phyloP scores from a whole-genome alignment of 2,888 invertebrate genomes.

The Drosophila histrio region DNA sequence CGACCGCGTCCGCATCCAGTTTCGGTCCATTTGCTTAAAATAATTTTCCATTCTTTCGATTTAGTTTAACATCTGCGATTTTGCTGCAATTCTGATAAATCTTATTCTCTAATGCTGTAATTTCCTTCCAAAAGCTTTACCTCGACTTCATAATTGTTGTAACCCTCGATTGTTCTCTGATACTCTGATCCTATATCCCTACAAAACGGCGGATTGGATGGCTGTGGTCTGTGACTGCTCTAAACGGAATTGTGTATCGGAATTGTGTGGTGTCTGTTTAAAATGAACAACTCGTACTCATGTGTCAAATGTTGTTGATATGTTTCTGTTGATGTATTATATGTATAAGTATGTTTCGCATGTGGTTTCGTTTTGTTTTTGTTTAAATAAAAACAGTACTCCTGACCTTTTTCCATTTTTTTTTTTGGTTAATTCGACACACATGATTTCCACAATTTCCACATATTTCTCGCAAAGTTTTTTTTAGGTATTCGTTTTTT shows the following conservation, averaged over 20 bases:
- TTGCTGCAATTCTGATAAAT: conserved; percentile 30
- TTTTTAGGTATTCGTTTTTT: conserved; percentile 18
- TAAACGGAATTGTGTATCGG: conserved; percentile 24
- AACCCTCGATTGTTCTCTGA: conserved; percentile 18
- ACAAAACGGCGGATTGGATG: conserved; percentile 19
- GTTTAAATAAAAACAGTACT: conserved; percentile 36
- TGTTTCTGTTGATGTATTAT: conserved; percentile 70
- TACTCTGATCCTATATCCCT: conserved; percentile 12
- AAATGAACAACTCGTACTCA: conserved; percentile 50
- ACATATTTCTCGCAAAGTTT: conserved; percentile 10
- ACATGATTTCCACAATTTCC: conserved; percentile 2
- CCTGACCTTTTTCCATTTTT: conserved; percentile 1
- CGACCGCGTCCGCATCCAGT: conserved; percentile 14
- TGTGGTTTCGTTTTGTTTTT: conserved; percentile 31
- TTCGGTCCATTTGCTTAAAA: conserved; percentile 41
- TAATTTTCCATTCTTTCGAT: conserved; percentile 35
- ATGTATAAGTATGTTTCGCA: conserved; percentile 43
- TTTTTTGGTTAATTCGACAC: conserved; percentile 11
- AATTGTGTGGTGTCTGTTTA: conserved; percentile 3
- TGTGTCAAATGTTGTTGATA: conserved; percentile 66
- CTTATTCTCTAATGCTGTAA: conserved; percentile 44
- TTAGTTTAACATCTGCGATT: conserved; percentile 27
- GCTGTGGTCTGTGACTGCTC: conserved; percentile 30
- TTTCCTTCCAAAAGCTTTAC: conserved; percentile 14
- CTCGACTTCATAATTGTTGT: conserved; percentile 7